Conservation (phyloP, 2,113 vertebrate genomes). For the Aegypius monachus region DNA sequence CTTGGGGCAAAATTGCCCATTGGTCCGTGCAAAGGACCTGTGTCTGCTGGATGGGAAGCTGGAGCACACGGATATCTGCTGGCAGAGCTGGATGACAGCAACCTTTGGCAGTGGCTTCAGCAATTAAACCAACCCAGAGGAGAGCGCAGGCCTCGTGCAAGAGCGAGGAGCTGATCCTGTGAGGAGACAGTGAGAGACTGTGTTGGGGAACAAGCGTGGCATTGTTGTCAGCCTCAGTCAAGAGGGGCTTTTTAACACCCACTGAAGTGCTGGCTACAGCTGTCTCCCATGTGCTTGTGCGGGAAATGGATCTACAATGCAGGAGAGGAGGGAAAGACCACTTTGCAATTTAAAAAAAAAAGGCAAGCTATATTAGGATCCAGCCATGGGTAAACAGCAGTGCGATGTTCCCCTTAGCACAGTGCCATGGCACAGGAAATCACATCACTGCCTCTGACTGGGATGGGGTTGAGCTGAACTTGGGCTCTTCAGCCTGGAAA, state of each 20-base stretch:
- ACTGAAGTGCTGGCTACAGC: conserved; percentile 42
- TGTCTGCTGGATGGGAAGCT: not conserved
- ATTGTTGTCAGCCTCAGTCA: conserved; percentile 37
- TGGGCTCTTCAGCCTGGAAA: not conserved
- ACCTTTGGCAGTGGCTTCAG: not conserved
- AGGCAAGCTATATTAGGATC: not conserved
- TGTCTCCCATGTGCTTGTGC: conserved; percentile 12
- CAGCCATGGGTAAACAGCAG: not conserved
- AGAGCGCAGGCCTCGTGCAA: not conserved
- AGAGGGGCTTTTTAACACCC: conserved; percentile 55
- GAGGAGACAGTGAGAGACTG: conserved; percentile 24
- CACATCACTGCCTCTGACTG: not conserved
- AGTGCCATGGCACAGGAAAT: not conserved
- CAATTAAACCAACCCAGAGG: not conserved
- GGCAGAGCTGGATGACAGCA: not conserved
- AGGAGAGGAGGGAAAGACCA: not conserved
- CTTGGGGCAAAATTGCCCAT: not conserved
- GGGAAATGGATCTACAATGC: not conserved
- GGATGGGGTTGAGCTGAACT: not conserved
- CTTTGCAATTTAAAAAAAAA: not conserved
- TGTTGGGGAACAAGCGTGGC: not conserved
- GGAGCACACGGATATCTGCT: not conserved
- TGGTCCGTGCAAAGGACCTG: not conserved
- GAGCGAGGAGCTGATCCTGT: not conserved
- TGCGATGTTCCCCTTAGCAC: not conserved